Conservation (phyloP, 2,797 vertebrate species). For the Pseudochirops corinnae region DNA sequence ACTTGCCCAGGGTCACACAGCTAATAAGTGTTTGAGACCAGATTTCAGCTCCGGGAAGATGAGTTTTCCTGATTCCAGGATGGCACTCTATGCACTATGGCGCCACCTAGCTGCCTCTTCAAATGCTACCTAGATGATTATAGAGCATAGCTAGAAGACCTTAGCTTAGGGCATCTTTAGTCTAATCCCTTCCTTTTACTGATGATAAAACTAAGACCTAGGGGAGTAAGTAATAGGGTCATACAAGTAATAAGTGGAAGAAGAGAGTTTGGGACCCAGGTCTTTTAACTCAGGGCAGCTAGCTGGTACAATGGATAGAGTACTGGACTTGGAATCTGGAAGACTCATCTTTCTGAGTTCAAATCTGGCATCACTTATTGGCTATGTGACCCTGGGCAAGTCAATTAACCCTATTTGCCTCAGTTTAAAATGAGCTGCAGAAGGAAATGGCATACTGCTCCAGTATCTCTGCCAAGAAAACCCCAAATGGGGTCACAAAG, state of each 20-base stretch:
- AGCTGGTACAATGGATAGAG: background rate
- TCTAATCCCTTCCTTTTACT: background rate
- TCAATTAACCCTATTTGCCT: background rate
- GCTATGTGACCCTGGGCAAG: background rate
- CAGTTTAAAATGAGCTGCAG: background rate
- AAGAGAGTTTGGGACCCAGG: background rate
- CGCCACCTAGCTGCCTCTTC: background rate
- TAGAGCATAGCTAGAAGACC: background rate
- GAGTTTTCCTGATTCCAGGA: background rate
- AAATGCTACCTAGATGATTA: background rate
- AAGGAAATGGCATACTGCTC: background rate
- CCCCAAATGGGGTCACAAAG: background rate
- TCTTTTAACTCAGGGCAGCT: background rate
- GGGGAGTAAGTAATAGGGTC: background rate
- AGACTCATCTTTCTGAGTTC: background rate
- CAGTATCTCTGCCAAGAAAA: background rate
- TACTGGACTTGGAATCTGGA: background rate
- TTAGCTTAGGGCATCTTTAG: background rate
- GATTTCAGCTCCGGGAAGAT: background rate
- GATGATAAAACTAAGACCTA: background rate
- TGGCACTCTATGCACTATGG: background rate
- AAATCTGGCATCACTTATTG: background rate
- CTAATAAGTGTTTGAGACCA: background rate
- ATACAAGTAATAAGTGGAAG: background rate
- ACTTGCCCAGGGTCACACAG: too few relatives aligned